Conservation (phyloP, 2,797 vertebrate genomes). For the Mionectes olivaceus region DNA sequence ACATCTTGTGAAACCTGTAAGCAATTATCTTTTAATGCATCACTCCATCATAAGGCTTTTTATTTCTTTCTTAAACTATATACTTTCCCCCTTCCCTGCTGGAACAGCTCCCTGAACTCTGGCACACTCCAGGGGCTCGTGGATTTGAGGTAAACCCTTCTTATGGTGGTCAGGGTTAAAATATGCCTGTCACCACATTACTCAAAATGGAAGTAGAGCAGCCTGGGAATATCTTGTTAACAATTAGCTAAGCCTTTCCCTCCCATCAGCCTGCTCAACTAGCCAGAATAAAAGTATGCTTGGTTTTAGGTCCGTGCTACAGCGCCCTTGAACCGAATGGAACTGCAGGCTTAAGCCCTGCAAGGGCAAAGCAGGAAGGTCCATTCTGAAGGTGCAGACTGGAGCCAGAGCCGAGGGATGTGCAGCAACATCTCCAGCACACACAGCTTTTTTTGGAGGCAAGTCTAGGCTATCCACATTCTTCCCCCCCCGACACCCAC, state of each 20-base stretch:
- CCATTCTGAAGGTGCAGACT: not conserved
- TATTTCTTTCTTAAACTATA: conserved; percentile 12
- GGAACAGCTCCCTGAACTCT: not conserved
- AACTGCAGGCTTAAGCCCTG: not conserved
- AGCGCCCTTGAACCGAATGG: not conserved
- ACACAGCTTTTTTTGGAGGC: not conserved
- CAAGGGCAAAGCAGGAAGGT: not conserved
- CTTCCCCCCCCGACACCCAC: not conserved
- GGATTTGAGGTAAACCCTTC: not conserved
- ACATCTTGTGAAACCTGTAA: conserved; percentile 17
- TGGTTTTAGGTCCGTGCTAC: not conserved
- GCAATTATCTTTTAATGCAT: conserved; percentile 25
- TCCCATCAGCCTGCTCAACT: not conserved
- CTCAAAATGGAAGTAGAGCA: not conserved
- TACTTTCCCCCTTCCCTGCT: not conserved
- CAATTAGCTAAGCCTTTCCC: not conserved
- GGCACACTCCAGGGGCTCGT: not conserved
- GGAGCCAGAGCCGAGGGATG: not conserved
- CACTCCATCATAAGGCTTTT: not conserved
- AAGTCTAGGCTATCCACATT: not conserved
- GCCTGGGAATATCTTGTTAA: not conserved
- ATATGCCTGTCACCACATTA: not conserved
- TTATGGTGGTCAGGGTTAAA: not conserved
- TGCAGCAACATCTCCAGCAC: not conserved
- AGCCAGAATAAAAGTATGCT: not conserved